phyloP scores from a whole-genome alignment of 2,888 invertebrate species.

The Trissolcus japonicus region DNA sequence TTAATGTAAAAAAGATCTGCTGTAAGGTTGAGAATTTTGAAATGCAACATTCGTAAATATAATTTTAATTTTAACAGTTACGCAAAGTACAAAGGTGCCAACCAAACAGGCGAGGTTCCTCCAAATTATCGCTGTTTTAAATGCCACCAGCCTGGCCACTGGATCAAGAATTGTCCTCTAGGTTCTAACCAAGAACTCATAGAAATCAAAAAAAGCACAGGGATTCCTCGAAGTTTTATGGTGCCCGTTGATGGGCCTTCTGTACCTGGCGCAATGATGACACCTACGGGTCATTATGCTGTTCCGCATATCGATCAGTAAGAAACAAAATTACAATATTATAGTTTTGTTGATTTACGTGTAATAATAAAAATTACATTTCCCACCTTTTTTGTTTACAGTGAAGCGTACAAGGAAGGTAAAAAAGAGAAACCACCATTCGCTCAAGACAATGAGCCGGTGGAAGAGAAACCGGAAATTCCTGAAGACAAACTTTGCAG shows the following conservation, averaged over 20 bases:
- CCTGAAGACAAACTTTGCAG: constrained; percentile 95
- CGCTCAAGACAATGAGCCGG: constrained; percentile 78
- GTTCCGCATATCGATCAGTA: constrained; percentile 93
- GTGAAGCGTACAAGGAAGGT: constrained; percentile 87
- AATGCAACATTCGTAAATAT: neutral
- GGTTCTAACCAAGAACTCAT: constrained; percentile 81
- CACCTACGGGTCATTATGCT: constrained; percentile 90
- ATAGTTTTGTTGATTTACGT: no score
- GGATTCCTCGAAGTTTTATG: constrained; percentile 97
- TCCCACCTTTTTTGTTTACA: constrained; percentile 63
- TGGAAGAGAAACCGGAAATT: constrained; percentile 82
- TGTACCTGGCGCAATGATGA: constrained; percentile 94
- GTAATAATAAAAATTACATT: neutral
- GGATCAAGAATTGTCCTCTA: constrained; percentile 96
- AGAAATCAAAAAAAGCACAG: constrained; percentile 95
- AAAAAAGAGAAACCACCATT: constrained; percentile 84
- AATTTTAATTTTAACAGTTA: constrained; percentile 80
- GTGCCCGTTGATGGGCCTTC: constrained; percentile 92
- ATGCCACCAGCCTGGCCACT: constrained; percentile 96
- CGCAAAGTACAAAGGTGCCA: constrained; percentile 90
- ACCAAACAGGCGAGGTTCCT: constrained; percentile 93
- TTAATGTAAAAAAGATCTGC: constrained; percentile 27
- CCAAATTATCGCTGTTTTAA: constrained; percentile 95
- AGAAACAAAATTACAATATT: constrained; percentile 70
- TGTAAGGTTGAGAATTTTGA: neutral